Evolutionary conservation across 2,113 vertebrate genomes (phyloP).

Genomic region (Oplegnathus fasciatus): DNA sequence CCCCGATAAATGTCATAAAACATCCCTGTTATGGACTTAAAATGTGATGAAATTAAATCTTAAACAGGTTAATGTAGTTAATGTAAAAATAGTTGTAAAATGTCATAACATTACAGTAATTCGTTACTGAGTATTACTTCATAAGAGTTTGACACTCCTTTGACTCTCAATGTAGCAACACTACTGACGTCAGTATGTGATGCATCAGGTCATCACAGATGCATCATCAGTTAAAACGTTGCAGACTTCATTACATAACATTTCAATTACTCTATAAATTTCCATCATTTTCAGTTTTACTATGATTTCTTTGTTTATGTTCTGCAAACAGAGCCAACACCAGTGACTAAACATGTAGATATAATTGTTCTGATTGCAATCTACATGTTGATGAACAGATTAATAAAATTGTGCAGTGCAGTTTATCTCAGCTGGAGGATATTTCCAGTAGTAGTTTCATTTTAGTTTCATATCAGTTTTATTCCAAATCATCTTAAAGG

Average conservation of each 20-base stretch:
- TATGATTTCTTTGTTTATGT: neutral
- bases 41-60: neutral
- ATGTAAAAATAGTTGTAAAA: neutral
- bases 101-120: neutral
- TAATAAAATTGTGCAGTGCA: neutral
- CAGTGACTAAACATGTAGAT: too few relatives aligned
- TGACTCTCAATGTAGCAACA: neutral
- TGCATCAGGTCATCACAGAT: neutral
- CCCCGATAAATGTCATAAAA: neutral
- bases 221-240: too few relatives aligned
- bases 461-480: neutral
- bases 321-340: neutral
- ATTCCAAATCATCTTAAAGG: neutral
- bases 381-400: neutral
- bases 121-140: neutral
- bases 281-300: conserved; percentile 1
- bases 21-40: neutral
- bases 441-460: neutral
- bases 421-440: neutral
- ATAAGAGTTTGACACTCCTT: neutral
- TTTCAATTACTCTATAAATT: neutral
- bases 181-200: neutral
- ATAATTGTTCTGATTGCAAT: neutral
- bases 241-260: too few relatives aligned
- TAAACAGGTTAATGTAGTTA: neutral